Conservation (phyloP, 1,140 invertebrate species). For the Centruroides sculpturatus region DNA sequence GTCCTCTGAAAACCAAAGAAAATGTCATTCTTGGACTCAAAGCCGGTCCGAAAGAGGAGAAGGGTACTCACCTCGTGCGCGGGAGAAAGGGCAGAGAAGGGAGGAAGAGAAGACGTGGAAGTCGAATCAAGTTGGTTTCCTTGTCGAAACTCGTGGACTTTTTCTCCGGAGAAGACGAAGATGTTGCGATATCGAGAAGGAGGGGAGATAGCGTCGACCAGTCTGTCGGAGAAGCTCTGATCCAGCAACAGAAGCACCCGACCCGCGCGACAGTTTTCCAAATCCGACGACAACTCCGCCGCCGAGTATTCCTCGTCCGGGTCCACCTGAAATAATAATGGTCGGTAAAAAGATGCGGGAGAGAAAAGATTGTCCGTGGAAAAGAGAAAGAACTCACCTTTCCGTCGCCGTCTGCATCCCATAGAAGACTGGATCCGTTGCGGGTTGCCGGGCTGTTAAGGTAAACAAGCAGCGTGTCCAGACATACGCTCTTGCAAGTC, state of each 20-base stretch:
- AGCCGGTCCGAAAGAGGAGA: too few relatives aligned
- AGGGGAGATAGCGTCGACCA: constrained; percentile 27
- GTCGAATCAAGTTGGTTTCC: not conserved
- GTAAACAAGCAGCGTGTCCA: constrained; percentile 37
- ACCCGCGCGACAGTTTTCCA: constrained; percentile 31
- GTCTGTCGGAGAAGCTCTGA: constrained; percentile 33
- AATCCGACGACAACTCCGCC: constrained; percentile 34
- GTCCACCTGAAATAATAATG: constrained; percentile 23
- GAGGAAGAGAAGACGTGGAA: too few relatives aligned
- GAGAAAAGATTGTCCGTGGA: not conserved
- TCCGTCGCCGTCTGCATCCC: constrained; percentile 38
- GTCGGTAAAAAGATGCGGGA: not conserved
- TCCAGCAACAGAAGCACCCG: constrained; percentile 36
- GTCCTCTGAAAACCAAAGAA: too few relatives aligned
- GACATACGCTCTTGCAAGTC: constrained; percentile 33
- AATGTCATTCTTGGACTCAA: too few relatives aligned
- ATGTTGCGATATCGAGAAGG: constrained; percentile 30
- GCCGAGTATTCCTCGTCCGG: constrained; percentile 34
- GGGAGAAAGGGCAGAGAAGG: too few relatives aligned
- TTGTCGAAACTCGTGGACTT: constrained; percentile 22
- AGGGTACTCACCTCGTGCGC: too few relatives aligned
- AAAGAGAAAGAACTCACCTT: constrained; percentile 25
- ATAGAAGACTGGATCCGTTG: constrained; percentile 35
- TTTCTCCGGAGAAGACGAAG: constrained; percentile 27
- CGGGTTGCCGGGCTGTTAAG: constrained; percentile 34